Base-by-base conservation (phyloP, 2,113 vertebrate genomes). In the Strigops habroptila region DNA sequence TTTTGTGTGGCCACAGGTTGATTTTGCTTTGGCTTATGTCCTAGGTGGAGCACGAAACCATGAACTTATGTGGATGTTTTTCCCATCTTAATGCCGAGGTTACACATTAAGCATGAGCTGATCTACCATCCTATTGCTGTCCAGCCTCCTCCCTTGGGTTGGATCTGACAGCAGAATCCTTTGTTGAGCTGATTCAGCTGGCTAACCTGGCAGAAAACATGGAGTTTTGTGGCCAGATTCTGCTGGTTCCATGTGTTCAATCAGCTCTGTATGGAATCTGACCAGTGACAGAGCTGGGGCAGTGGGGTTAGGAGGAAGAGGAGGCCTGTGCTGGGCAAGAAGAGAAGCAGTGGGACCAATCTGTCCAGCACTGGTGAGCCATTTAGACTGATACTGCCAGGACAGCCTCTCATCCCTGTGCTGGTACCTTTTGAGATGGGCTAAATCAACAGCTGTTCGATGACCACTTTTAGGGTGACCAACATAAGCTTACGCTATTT, bases 311-410 rank as follows among this genome's bases (percentile, higher is more conserved):
- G 24, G 51, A 82, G 21, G 51, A 60, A 71, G 43, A 60, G 30
- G 59, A 79, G 59, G 46, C 7, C 8, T 23, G 23, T 70, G 12
- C 53, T 37, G 15, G 22, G 10, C n/a, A 65, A 41, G 51, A n/a
- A 31, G 24, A 60, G 51, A 10, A 65, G 52, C 44, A 46, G 33
- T 33, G 33, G 64, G 30, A 71, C 27, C 33, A 59, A 10, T 52
- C 37, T 0, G 1, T 9, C 49, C 8, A 14, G 39, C 13, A 5
- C 52, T 9, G 8, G n/a, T 62, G 52, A 73, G 39, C 39, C 1
- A 1, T 70, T 68, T 49, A 51, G 48, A 17, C 35, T 25, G 57
- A 27, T 19, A 14, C 17, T 60, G 10, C 33, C 24, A 67, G 30
- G 44, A 52, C 9, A 48, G 65, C 25, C 12, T 73, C 37, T 74